Percentiles rank a stretch among this genome's conserved stretches.
Conservation (phyloP, 1,140 invertebrate genomes). For the Leptonema lineaticorne region DNA sequence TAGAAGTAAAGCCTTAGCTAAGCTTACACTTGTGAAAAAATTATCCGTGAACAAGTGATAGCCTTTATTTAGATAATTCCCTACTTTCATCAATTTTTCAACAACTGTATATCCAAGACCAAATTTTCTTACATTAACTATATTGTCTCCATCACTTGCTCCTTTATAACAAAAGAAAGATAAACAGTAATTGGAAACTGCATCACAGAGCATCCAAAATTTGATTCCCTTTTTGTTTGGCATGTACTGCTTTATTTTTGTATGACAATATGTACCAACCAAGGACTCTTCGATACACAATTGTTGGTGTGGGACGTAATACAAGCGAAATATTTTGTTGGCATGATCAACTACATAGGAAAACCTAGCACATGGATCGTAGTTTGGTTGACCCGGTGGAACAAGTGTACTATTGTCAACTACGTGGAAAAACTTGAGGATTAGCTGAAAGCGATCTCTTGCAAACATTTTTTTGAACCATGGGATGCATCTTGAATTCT, state of each 20-base stretch:
- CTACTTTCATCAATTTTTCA: conserved; percentile 41
- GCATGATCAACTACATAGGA: conserved; percentile 41
- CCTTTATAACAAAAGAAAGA: conserved; percentile 39
- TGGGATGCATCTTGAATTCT: conserved; percentile 41
- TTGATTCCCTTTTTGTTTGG: conserved; percentile 45
- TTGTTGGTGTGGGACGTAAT: conserved; percentile 43
- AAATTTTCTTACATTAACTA: conserved; percentile 42
- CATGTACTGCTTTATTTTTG: conserved; percentile 41
- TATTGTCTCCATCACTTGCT: conserved; percentile 35
- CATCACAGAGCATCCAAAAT: conserved; percentile 43
- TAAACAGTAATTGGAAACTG: conserved; percentile 42
- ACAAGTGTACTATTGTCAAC: conserved; percentile 33
- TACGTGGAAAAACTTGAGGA: conserved; percentile 42
- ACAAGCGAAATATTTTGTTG: conserved; percentile 41
- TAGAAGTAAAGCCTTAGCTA: conserved; percentile 30
- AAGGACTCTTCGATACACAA: conserved; percentile 42
- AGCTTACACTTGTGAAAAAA: conserved; percentile 35
- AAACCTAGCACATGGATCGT: conserved; percentile 43
- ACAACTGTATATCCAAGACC: conserved; percentile 40
- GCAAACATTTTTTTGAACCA: conserved; percentile 45
- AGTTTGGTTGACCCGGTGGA: conserved; percentile 36
- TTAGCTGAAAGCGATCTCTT: conserved; percentile 42
- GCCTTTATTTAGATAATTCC: conserved; percentile 43
- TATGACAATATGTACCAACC: conserved; percentile 39
- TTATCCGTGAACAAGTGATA: conserved; percentile 42